Evolutionary conservation across 2,113 vertebrate genomes (phyloP), one percentile per base, ranked within the genome.

Genomic region (Chaetops frenatus): DNA sequence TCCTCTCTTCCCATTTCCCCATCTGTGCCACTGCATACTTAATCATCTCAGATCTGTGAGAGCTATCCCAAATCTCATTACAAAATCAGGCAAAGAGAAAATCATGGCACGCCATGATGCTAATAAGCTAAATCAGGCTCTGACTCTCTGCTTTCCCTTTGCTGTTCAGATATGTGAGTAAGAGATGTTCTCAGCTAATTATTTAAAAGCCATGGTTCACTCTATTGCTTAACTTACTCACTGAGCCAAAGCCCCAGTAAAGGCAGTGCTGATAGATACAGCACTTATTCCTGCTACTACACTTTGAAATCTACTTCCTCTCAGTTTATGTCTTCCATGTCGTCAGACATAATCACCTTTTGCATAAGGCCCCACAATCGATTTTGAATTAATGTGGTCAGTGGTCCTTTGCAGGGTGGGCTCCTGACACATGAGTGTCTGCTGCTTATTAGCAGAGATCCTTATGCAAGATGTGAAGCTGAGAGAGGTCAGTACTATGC

Each of bases 311-410:
- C 35, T 60, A 53, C 18, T 95, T 90, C 74, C 47, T 78, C 38
- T 80, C 85, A 88, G 67, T 83, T 90, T 54, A 57, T 48, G 62
- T 58, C 57, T 65, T 78, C 25, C 60, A 15, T 12, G 31, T 64
- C 58, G 21, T 31, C 38, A 73, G 20, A 74, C 82, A 88, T 83
- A 91, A 88, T 88, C 4, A 12, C 71, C 54, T 73, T 76, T 77
- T 73, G 42, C 7, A 3, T 70, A 58, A 40, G 35, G 53, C 21
- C 36, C 47, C 36, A 70, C 81, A 86, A 92, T 70, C 2, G 1
- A 90, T 91, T 95, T 88, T 51, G 54, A 78, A 80, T 86, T 92
- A 91, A 86, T 77, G 67, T 70, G 82, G 60, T 61, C 86, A 73
- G 71, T 62, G 70, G 77, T 73, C 58, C 48, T 88, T 62, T 73